phyloP scores from a whole-genome alignment of 2,888 invertebrate species.

The Noctua fimbriata region DNA sequence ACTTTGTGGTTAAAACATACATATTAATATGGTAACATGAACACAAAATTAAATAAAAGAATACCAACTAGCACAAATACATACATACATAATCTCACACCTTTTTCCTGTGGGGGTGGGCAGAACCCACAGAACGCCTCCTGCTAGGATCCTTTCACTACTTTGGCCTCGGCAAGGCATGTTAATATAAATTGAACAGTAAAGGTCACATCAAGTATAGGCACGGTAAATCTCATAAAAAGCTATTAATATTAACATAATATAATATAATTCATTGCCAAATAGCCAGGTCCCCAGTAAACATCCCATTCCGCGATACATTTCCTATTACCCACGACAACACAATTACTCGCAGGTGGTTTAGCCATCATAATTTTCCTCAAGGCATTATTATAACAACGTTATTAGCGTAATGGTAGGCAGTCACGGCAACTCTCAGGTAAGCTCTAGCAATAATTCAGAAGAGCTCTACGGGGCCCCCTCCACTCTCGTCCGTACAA shows the following conservation, averaged over 20 bases:
- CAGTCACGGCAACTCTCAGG: constrained; percentile 57
- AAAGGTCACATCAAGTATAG: background rate
- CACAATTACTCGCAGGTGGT: constrained; percentile 48
- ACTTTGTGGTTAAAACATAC: background rate
- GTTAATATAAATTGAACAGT: background rate
- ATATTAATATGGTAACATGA: background rate
- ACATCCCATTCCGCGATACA: constrained; percentile 30
- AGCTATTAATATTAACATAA: constrained; percentile 24
- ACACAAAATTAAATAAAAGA: background rate
- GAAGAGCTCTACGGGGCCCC: constrained; percentile 41
- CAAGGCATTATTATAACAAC: constrained; percentile 48
- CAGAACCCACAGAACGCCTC: background rate
- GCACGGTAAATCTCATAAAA: background rate
- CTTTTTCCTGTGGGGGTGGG: background rate
- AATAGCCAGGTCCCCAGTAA: constrained; percentile 23
- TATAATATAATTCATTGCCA: constrained; percentile 3
- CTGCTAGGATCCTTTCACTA: too few species aligned
- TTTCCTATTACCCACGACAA: constrained; percentile 41
- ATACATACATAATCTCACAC: background rate
- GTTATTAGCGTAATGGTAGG: constrained; percentile 55
- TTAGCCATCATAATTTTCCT: constrained; percentile 43
- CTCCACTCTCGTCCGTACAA: constrained; percentile 18
- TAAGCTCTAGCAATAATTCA: constrained; percentile 54
- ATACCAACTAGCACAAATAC: background rate
- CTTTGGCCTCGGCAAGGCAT: background rate